phyloP scores from a whole-genome alignment of 2,797 vertebrate species.

The Mycteria americana region DNA sequence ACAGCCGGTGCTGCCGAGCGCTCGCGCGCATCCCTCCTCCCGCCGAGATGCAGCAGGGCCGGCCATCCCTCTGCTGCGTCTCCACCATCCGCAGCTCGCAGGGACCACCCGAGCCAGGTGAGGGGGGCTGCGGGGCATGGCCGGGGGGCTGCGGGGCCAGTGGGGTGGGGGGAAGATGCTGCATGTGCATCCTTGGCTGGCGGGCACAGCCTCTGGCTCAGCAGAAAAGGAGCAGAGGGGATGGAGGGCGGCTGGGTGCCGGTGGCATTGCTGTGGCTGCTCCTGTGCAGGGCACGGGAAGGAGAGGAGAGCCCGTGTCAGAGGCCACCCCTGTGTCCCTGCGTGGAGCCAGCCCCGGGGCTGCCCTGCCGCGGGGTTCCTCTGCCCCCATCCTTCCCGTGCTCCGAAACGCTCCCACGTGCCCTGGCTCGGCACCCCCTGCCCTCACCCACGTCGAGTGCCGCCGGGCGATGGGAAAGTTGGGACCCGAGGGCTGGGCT shows the following conservation, averaged over 20 bases:
- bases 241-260: background rate
- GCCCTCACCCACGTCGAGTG: rapidly evolving
- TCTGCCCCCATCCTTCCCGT: background rate
- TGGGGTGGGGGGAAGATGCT: background rate
- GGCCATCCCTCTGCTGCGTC: conserved; percentile 53
- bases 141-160: background rate
- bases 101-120: conserved; percentile 43
- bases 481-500: background rate
- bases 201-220: background rate
- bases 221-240: background rate
- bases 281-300: background rate
- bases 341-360: background rate
- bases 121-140: background rate
- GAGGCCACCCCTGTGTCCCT: background rate
- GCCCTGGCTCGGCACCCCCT: background rate
- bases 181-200: background rate
- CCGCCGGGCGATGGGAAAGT: background rate
- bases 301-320: background rate
- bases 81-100: conserved; percentile 37
- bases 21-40: conserved; percentile 19
- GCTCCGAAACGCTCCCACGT: rapidly evolving
- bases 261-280: background rate
- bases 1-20: conserved; percentile 8
- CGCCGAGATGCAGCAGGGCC: conserved; percentile 18
- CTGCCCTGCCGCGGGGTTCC: background rate